These are phyloP conservation scores for Rhynchopsitta pachyrhyncha DNA, from an alignment of 2,113 vertebrate species.

Conservation along the genomic window DNA sequence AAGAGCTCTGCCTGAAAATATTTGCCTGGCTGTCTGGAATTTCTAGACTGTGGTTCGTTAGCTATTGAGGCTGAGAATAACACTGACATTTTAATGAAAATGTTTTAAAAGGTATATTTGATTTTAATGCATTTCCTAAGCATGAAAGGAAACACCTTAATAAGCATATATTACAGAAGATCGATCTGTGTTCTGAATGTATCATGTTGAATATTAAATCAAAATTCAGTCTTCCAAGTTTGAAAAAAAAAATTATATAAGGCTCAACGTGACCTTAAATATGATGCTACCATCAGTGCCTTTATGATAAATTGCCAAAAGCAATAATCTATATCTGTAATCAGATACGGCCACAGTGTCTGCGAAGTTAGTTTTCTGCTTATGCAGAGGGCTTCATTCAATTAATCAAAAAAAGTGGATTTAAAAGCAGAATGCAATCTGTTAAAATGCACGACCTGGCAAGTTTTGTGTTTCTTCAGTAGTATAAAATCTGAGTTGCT, in stretches of 20 bases:
- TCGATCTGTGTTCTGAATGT: not conserved
- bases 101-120: not conserved
- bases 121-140: not conserved
- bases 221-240: not conserved
- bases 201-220: not conserved
- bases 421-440: conserved; percentile 7
- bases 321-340: not conserved
- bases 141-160: not conserved
- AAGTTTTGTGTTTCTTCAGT: not conserved
- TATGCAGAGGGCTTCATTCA: not conserved
- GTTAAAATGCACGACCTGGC: conserved; percentile 22
- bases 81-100: not conserved
- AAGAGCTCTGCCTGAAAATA: conserved; percentile 1
- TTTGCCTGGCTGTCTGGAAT: conserved; percentile 14
- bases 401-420: not conserved
- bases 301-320: conserved; percentile 14
- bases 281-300: not conserved
- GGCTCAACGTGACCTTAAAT: not conserved
- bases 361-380: not conserved
- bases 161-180: not conserved
- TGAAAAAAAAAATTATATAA: not conserved
- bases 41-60: not conserved
- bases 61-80: not conserved
- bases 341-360: not conserved
- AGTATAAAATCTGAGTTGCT: not conserved